These are phyloP conservation scores for Chrysaora quinquecirrha DNA, from an alignment of 30 jellyfish, hydroid and myxozoan species.

Conservation along the genomic window DNA sequence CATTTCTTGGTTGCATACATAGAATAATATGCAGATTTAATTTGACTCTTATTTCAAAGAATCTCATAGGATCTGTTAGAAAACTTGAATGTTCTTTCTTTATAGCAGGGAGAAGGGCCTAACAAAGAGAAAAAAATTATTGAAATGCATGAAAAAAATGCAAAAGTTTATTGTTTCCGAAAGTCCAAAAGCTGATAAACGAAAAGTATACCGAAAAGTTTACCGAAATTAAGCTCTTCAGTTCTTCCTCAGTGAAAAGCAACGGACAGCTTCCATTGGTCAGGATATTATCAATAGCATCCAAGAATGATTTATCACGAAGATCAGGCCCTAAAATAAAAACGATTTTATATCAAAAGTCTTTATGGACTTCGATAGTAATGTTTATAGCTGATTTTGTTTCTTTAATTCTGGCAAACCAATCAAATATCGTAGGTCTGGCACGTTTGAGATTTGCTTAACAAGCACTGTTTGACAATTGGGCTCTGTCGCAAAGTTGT, in stretches of 20 bases:
- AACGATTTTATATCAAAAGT: background rate
- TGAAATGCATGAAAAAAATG: too few species aligned
- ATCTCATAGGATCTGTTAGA: conserved; percentile 64
- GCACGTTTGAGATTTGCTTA: too few species aligned
- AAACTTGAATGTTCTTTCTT: conserved; percentile 67
- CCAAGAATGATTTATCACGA: conserved; percentile 56
- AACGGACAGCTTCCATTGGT: conserved; percentile 74
- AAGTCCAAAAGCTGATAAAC: too few species aligned
- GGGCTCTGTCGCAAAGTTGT: too few species aligned
- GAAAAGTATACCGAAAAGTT: conserved; percentile 9
- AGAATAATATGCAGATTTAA: conserved; percentile 68
- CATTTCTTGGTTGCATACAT: conserved; percentile 62
- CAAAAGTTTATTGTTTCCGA: too few species aligned
- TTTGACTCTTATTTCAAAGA: conserved; percentile 66
- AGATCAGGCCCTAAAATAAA: conserved; percentile 59
- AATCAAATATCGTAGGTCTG: too few species aligned
- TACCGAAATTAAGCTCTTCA: conserved; percentile 70
- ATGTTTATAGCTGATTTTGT: too few species aligned
- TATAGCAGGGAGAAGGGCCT: conserved; percentile 81
- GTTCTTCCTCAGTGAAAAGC: conserved; percentile 73
- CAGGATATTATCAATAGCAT: conserved; percentile 64
- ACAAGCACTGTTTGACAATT: too few species aligned
- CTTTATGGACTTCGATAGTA: too few species aligned
- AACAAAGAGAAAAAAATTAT: background rate
- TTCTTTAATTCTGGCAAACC: too few species aligned